A percentile compares a stretch with the other conserved stretches of the same genome.
Conservation (phyloP, 2,888 invertebrate species). For the Nesidiocoris tenuis region DNA sequence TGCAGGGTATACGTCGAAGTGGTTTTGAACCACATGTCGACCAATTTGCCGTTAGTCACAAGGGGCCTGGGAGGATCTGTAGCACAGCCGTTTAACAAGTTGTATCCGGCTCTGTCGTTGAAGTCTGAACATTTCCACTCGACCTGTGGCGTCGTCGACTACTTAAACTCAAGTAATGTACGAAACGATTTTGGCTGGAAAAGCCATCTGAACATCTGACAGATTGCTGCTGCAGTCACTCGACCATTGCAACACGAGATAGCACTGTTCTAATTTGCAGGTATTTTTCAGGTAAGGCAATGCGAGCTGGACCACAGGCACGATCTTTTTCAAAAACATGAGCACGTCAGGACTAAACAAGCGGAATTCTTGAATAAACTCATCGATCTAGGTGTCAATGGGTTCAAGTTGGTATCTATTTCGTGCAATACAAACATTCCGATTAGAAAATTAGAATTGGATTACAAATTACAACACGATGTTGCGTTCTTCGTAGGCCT, state of each 20-base stretch:
- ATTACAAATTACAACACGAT: no score
- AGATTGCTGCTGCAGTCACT: no score
- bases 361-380: slow-evolving; percentile 66
- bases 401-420: slow-evolving; percentile 64
- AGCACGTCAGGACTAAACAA: slow-evolving; percentile 67
- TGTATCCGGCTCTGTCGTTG: slow-evolving; percentile 68
- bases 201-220: no score
- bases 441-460: no score
- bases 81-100: slow-evolving; percentile 59
- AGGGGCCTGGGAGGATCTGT: slow-evolving; percentile 67
- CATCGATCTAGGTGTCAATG: slow-evolving; percentile 74
- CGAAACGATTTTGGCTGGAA: no score
- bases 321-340: slow-evolving; percentile 70
- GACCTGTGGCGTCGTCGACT: slow-evolving; percentile 64
- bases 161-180: slow-evolving; percentile 64
- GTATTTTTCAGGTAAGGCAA: slow-evolving; percentile 61
- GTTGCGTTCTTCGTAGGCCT: no score
- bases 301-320: slow-evolving; percentile 71
- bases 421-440: no score
- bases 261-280: no score
- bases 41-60: slow-evolving; percentile 50
- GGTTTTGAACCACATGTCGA: slow-evolving; percentile 80
- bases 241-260: no score
- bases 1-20: slow-evolving; percentile 65
- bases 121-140: slow-evolving; percentile 67